Conservation (phyloP, 2,113 vertebrate genomes). For the Antennarius striatus region DNA sequence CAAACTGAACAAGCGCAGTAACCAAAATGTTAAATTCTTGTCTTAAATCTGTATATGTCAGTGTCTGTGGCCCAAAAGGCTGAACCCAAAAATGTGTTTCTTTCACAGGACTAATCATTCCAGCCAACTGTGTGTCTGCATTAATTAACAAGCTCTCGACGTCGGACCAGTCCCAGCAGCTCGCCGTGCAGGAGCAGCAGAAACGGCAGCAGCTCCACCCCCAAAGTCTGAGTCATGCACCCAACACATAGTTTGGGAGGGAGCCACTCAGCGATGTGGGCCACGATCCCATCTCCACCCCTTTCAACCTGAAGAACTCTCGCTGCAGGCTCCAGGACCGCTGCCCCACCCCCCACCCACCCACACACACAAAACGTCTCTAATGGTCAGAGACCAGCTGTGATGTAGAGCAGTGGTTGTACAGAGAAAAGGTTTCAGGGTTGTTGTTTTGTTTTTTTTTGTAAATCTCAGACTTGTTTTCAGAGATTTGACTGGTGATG, state of each 20-base stretch:
- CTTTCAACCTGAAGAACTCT: constrained; percentile 10
- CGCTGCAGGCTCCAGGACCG: constrained; percentile 51
- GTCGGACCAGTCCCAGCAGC: constrained; percentile 96
- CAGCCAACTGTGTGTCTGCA: constrained; percentile 91
- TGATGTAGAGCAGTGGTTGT: constrained; percentile 41
- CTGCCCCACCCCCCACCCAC: constrained; percentile 1
- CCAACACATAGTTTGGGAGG: constrained; percentile 74
- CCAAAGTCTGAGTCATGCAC: constrained; percentile 90
- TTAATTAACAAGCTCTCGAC: constrained; percentile 95
- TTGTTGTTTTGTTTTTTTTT: constrained; percentile 1
- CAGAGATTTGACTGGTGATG: constrained; percentile 36
- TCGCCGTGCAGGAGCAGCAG: constrained; percentile 96
- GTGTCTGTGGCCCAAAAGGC: neutral
- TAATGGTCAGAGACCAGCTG: constrained; percentile 28
- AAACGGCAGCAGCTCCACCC: constrained; percentile 98
- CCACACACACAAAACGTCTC: neutral
- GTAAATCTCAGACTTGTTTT: constrained; percentile 27
- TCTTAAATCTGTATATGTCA: too few relatives aligned
- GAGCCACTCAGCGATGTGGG: neutral
- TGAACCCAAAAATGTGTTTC: neutral
- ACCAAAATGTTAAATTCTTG: too few relatives aligned
- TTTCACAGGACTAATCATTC: constrained; percentile 93
- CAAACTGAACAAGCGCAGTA: too few relatives aligned
- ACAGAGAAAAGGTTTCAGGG: constrained; percentile 54
- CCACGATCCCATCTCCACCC: constrained; percentile 11